phyloP scores from a whole-genome alignment of 2,888 invertebrate genomes.

The Pseudococcus viburni region DNA sequence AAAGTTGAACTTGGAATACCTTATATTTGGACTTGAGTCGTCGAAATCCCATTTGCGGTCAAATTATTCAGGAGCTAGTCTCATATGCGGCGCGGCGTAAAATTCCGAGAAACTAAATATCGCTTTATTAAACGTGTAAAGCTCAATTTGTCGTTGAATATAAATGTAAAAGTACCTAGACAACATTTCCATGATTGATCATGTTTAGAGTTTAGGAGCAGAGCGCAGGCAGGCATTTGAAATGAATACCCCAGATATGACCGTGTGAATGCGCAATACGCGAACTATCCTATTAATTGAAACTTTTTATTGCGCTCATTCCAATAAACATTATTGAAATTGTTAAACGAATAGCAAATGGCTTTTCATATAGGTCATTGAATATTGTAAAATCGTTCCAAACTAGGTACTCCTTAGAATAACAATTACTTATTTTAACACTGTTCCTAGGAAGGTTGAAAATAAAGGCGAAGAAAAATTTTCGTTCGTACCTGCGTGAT shows the following conservation, averaged over 20 bases:
- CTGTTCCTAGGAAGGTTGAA: background rate
- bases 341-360: slow-evolving; percentile 36
- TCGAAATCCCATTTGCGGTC: too few relatives aligned
- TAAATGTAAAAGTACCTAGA: background rate
- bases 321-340: slow-evolving; percentile 41
- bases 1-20: too few relatives aligned
- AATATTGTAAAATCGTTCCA: slow-evolving; percentile 34
- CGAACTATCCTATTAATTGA: slow-evolving; percentile 43
- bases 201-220: background rate
- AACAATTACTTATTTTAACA: background rate
- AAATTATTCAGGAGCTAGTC: too few relatives aligned
- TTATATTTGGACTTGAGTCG: too few relatives aligned
- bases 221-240: background rate
- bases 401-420: slow-evolving; percentile 20
- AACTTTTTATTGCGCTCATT: slow-evolving; percentile 42
- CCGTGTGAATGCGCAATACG: slow-evolving; percentile 38
- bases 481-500: slow-evolving; percentile 51
- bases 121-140: background rate
- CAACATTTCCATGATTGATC: background rate
- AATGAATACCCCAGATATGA: slow-evolving; percentile 31
- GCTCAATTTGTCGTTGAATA: background rate
- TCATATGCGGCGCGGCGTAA: background rate
- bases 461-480: background rate
- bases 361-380: slow-evolving; percentile 41
- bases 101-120: background rate